Evolutionary conservation across 1,140 invertebrate species (phyloP), one percentile per base, ranked within the genome.

Genomic region (Ectropis grisescens): DNA sequence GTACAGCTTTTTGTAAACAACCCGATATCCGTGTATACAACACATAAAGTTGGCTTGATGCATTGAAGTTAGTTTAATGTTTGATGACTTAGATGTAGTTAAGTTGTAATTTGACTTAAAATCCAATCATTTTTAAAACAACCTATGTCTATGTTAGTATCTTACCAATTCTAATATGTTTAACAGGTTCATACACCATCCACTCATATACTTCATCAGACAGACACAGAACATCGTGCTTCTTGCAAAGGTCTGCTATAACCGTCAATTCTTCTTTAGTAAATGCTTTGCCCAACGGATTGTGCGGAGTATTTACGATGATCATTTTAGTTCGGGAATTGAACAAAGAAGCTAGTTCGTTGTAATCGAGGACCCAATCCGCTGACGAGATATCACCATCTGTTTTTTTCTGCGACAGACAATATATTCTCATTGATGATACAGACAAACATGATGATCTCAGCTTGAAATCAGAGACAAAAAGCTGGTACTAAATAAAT

Each of bases 131-230:
- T n/a, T n/a, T n/a, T n/a, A n/a, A n/a, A n/a, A n/a, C n/a, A n/a
- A n/a, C n/a, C n/a, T n/a, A n/a, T n/a, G n/a, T n/a, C n/a, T n/a
- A n/a, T n/a, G n/a, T n/a, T n/a, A n/a, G n/a, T n/a, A n/a, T n/a
- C 65, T 82, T 82, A 93, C 92, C 92, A 40, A 98, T 97, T 62
- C 95, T 86, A 38, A 97, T 88, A 81, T 98, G 97, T 66, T 95
- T 85, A 26, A 88, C 83, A 1, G 91, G 91, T 60, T 93, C 87
- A 65, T 94, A 99, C 11, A 96, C 91, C 52, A 99, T 88, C 94
- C 96, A 98, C 80, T 99, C 97, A 51, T 99, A 99, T 1, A 99
- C 98, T 81, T 99, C 98, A 82, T 99, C 97, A 4, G 94, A 91
- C 11, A 99, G 82, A 36, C 95, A 96, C 3, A 99, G 78, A 3